phyloP scores from a whole-genome alignment of 2,113 vertebrate genomes.

The Trichechus manatus region DNA sequence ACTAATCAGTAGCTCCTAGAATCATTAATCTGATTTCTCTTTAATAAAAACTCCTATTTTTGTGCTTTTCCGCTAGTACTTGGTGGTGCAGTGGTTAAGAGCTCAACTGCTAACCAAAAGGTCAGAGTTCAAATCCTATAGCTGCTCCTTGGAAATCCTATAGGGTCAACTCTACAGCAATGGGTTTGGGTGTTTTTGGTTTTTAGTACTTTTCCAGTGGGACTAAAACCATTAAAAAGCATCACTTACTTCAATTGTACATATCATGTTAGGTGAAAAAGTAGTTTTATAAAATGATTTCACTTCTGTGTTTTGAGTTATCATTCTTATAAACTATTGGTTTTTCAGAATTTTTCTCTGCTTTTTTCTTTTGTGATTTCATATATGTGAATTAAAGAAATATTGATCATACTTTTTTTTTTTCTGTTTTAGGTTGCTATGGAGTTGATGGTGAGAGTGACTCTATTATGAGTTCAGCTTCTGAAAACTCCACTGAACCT shows the following conservation, averaged over 20 bases:
- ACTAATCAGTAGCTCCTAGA: neutral
- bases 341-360: conserved; percentile 27
- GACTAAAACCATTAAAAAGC: neutral
- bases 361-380: conserved; percentile 20
- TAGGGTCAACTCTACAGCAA: no score
- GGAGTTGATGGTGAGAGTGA: conserved; percentile 99
- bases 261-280: conserved; percentile 23
- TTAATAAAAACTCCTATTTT: conserved; percentile 11
- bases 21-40: neutral
- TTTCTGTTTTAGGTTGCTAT: conserved; percentile 93
- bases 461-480: conserved; percentile 99
- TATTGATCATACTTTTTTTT: conserved; percentile 35
- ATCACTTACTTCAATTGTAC: neutral
- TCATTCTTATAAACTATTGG: conserved; percentile 3
- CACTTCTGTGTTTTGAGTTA: conserved; percentile 11
- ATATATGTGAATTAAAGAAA: conserved; percentile 23
- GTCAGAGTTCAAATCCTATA: no score
- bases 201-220: neutral
- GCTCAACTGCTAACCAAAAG: no score
- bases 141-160: no score
- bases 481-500: conserved; percentile 98
- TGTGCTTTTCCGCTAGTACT: neutral
- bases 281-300: conserved; percentile 42
- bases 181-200: neutral
- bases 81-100: no score